phyloP scores from a whole-genome alignment of 1,140 invertebrate genomes.

The Varroa destructor region DNA sequence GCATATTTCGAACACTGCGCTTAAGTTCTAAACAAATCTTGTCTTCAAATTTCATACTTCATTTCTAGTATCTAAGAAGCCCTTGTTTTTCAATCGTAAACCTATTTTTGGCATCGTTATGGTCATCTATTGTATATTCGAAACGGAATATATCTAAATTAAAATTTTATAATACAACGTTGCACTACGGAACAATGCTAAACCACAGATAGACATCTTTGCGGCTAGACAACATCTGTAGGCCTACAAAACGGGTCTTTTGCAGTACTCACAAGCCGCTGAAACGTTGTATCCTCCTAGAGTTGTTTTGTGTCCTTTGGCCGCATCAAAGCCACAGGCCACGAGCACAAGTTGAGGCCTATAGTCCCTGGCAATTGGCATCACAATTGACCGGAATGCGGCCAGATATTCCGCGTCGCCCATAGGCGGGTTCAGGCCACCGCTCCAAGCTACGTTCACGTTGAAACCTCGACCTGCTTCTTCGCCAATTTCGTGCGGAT shows the following conservation, averaged over 20 bases:
- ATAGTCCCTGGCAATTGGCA: slow-evolving; percentile 84
- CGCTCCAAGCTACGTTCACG: slow-evolving; percentile 92
- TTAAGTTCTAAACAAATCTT: too few species aligned
- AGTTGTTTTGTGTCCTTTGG: slow-evolving; percentile 78
- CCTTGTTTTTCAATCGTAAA: too few species aligned
- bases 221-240: too few species aligned
- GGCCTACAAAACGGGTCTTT: too few species aligned
- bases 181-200: too few species aligned
- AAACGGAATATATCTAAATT: too few species aligned
- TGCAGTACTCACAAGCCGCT: slow-evolving; percentile 54
- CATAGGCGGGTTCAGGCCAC: slow-evolving; percentile 74
- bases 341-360: slow-evolving; percentile 87
- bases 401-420: slow-evolving; percentile 95
- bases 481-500: slow-evolving; percentile 63
- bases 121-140: too few species aligned
- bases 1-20: slow-evolving; percentile 27
- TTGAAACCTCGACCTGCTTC: slow-evolving; percentile 86
- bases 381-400: slow-evolving; percentile 77
- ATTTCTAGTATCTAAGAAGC: too few species aligned
- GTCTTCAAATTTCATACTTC: too few species aligned
- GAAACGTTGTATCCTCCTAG: slow-evolving; percentile 87
- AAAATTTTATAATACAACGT: too few species aligned
- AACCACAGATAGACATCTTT: too few species aligned
- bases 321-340: slow-evolving; percentile 94
- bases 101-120: too few species aligned